These are phyloP conservation scores for Tauraco erythrolophus DNA, from an alignment of 2,113 vertebrate species.

Conservation along the genomic window DNA sequence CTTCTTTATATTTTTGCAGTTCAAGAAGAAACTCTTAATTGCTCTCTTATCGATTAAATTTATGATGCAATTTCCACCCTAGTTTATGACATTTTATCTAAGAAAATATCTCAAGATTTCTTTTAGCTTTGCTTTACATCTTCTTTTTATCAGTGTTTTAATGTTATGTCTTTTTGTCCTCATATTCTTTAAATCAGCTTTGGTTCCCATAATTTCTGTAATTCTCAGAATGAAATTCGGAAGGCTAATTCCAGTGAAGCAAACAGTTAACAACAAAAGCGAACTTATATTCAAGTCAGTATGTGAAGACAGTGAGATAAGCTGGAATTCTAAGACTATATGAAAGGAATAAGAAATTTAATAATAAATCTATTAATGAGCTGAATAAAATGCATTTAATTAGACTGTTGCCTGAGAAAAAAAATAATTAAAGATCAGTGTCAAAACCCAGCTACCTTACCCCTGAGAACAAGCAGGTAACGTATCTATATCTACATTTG, in stretches of 20 bases:
- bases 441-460: conserved; percentile 22
- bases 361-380: conserved; percentile 34
- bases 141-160: background rate
- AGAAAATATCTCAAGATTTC: background rate
- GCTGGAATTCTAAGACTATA: conserved; percentile 15
- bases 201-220: background rate
- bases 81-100: background rate
- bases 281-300: background rate
- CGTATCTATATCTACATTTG: background rate
- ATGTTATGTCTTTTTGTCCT: background rate
- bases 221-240: background rate
- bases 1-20: background rate
- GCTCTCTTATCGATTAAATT: background rate
- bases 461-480: conserved; percentile 50
- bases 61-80: background rate
- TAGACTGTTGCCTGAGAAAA: background rate
- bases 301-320: conserved; percentile 33
- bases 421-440: conserved; percentile 17
- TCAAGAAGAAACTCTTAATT: background rate
- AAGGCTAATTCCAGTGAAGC: background rate
- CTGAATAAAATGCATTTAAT: conserved; percentile 54
- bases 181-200: background rate
- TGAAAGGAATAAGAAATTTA: conserved; percentile 30
- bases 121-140: background rate
- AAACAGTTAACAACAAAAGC: background rate